These are phyloP conservation scores for Panorpa germanica DNA, from an alignment of 2,888 invertebrate species.

Conservation along the genomic window DNA sequence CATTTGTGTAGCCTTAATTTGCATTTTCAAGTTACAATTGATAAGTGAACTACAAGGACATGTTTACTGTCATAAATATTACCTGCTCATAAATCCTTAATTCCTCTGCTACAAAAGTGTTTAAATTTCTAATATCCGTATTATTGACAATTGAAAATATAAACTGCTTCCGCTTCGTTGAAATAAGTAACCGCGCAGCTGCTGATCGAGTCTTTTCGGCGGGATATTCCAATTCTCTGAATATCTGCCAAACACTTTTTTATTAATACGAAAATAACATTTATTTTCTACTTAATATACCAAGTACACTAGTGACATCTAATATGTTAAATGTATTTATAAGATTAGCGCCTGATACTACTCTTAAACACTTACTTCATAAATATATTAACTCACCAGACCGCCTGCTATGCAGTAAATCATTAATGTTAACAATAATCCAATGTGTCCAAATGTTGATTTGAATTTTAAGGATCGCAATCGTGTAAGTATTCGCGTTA, in stretches of 20 bases:
- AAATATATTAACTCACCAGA: conserved; percentile 36
- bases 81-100: conserved; percentile 30
- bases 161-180: conserved; percentile 34
- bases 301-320: neutral
- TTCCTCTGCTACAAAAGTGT: conserved; percentile 31
- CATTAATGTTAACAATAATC: conserved; percentile 55
- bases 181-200: conserved; percentile 36
- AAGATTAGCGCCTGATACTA: neutral
- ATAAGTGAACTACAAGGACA: conserved; percentile 2
- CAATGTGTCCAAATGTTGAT: conserved; percentile 49
- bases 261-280: conserved; percentile 6
- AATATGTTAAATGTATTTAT: conserved; percentile 1
- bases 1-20: too few species aligned
- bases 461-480: conserved; percentile 41
- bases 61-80: conserved; percentile 11
- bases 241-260: conserved; percentile 34
- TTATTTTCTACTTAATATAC: neutral
- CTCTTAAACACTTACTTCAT: neutral
- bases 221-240: conserved; percentile 58
- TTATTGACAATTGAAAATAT: conserved; percentile 39
- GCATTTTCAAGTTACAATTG: conserved; percentile 6
- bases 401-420: conserved; percentile 64
- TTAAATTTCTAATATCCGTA: conserved; percentile 32
- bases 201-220: conserved; percentile 50
- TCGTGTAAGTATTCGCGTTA: conserved; percentile 15